Evolutionary conservation across 2,888 invertebrate species (phyloP), one percentile per base, ranked within the genome.

Genomic region (Hipparchia semele): DNA sequence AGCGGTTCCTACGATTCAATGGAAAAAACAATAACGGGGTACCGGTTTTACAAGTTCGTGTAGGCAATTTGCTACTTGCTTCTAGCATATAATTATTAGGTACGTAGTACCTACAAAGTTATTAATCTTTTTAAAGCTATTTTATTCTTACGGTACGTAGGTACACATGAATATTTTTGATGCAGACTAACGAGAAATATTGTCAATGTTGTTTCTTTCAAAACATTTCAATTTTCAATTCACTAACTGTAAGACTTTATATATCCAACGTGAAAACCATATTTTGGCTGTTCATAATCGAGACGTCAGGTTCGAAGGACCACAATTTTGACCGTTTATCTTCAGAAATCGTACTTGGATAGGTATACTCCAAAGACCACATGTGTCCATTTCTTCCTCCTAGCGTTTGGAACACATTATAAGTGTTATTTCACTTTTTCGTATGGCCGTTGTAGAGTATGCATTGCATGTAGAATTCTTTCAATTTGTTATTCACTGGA

Each of bases 1-100:
- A 65, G 65, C 65, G 33, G 53, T 65, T 65, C 51, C 12, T 53
- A 33, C 2, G 10, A 53, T 65, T 23, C 12, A 53, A 65, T 33
- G 8, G 5, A 65, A 65, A 64, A 62, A 65, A 65, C 33, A 33
- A 33, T 53, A 33, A 23, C 12, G 33, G 13, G 8, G 13, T 65
- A 65, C 65, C 53, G 65, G 65, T 65, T 53, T 53, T 53, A 33
- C 23, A 33, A 39, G 51, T 33, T 3, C 33, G 6, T 9, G 51
- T 46, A 46, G 33, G 8, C 51, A 4, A 51, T 49, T 65, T 65
- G 23, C 23, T 23, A 23, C 23, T 33, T 53, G 51, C 53, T 53
- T 49, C 49, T 49, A 23, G 12, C 23, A 23, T 51, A 23, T 64
- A 64, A 51, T 64, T 39, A 51, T 64, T 39, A 39, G 39, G 39